phyloP scores from a whole-genome alignment of 2,113 vertebrate species.

The Passerina amoena region DNA sequence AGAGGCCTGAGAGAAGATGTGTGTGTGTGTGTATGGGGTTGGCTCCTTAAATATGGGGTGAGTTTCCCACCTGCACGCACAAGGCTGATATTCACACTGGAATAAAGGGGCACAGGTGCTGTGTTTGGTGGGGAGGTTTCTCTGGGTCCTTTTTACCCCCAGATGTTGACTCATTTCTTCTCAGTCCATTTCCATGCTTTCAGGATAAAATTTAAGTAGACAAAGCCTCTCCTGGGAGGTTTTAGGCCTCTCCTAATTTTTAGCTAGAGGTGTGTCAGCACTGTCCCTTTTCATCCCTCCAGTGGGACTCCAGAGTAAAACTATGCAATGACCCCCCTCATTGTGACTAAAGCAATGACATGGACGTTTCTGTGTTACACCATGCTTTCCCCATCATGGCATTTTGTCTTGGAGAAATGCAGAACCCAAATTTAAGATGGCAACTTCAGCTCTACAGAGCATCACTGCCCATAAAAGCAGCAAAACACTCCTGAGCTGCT shows the following conservation, averaged over 20 bases:
- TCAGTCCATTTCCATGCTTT: background rate
- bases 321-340: fast-evolving
- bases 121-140: background rate
- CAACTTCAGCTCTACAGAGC: background rate
- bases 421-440: background rate
- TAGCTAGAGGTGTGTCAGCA: background rate
- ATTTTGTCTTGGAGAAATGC: background rate
- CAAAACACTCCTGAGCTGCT: background rate
- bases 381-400: background rate
- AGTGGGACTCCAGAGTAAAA: background rate
- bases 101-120: background rate
- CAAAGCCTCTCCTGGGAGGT: background rate
- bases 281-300: background rate
- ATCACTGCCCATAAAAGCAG: background rate
- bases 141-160: background rate
- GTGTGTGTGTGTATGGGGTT: background rate
- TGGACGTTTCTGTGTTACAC: fast-evolving
- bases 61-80: background rate
- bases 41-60: background rate
- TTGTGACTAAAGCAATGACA: too few species aligned
- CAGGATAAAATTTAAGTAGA: background rate
- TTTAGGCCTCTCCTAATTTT: background rate
- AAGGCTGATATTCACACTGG: background rate
- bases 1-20: background rate
- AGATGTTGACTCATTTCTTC: background rate